Base-by-base conservation (phyloP, 2,888 invertebrate species). In the Argyresthia goedartella region DNA sequence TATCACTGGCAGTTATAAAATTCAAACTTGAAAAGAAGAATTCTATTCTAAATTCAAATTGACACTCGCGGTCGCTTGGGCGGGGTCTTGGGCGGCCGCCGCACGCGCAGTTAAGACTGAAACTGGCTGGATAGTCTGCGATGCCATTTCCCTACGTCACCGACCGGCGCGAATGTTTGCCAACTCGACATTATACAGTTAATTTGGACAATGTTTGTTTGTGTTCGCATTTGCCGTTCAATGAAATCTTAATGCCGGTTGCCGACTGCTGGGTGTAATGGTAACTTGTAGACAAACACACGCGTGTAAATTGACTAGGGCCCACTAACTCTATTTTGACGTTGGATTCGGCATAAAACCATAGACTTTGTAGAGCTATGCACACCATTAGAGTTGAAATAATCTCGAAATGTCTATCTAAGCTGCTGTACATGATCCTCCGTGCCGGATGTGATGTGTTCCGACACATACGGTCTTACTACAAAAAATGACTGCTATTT, bases 41-140 rank as follows among this genome's bases (percentile, higher is more conserved):
- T 25, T 25, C 34, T 13, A 60, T 63, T 67, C 58, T 62, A 67
- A 64, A 64, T 69, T 69, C 56, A 65, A 67, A 65, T 70, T 76
- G 74, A 73, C 75, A 78, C 74, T 72, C 73, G 73, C 76, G 76
- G 66, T 67, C 41, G 39, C 60, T 65, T 65, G 61, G 72, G 75
- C 73, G 74, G 75, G 67, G 73, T 73, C 67, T 60, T 59, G 64
- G 56, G 59, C 65, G 72, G 76, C 69, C 73, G 69, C 69, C 81
- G 79, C 75, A 72, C 71, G 73, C 81, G 80, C 79, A 63, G 61
- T 66, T 75, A 64, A 69, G 69, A 73, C 73, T 77, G 73, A 71
- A 69, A 76, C 78, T 76, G 78, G 66, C 69, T 25, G 25, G 25
- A 25, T 25, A 25, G 25, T 25, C 25, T 25, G 25, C 25, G 25